Base-by-base conservation (phyloP, 2,888 invertebrate genomes). In the Pantelozetes paolii region DNA sequence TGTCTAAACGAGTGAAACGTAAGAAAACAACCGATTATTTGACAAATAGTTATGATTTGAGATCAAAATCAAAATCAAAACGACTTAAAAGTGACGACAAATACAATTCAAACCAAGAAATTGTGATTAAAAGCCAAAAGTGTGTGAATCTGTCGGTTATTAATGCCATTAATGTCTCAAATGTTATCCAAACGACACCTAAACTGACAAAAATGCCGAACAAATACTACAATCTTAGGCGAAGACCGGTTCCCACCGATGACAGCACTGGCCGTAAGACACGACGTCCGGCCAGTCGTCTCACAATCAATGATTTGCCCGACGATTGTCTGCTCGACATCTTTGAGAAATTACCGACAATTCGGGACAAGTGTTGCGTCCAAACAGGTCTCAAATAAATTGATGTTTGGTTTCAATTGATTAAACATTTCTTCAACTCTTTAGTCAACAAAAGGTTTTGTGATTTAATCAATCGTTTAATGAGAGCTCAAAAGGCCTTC, bases 181-280 rank as follows among this genome's bases (percentile, higher is more conserved):
- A 9, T 11, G 32, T 67, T 3, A 42, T 2, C 11, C 62, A 62
- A 28, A 32, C 32, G 42, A 40, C 23, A 2, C 18, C 15, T 23
- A 67, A 67, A 42, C 23, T 67, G 36, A 67, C 67, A 3, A 67
- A 67, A 67, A 67, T 67, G 67, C 67, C 67, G 23, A 67, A 67
- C 40, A 36, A 40, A 36, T 67, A 20, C 23, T 67, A 67, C 13
- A 40, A 67, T 26, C 20, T 67, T 23, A 36, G 67, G 8, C 67
- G 20, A 67, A 67, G 67, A 42, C 30, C 30, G 1, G 9, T 8
- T 5, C 1, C 36, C 20, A 15, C n/a, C 15, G 42, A 64, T n/a
- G 36, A 9, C 32, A 23, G 15, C 26, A 23, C 36, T 30, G 32
- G 32, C 30, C 28, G 57, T 23, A 5, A 6, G 13, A 28, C 28